These are phyloP conservation scores for Plectropomus leopardus DNA, from an alignment of 2,113 vertebrate genomes.

Conservation along the genomic window DNA sequence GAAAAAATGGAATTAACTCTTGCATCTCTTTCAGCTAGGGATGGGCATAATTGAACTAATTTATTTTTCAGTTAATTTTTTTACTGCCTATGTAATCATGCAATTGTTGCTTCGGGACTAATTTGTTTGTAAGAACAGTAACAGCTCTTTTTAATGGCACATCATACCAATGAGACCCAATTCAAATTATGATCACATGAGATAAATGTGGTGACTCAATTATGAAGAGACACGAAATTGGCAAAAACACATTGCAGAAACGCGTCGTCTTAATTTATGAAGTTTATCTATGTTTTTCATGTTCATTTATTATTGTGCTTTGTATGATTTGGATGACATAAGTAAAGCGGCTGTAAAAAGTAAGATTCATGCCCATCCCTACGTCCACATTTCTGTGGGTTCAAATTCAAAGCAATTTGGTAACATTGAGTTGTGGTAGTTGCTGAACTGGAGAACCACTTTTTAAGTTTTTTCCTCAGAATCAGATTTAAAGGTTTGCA, in stretches of 20 bases:
- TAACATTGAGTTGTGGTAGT: conserved; percentile 14
- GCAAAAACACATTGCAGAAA: background rate
- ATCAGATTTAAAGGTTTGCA: conserved; percentile 44
- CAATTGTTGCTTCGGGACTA: background rate
- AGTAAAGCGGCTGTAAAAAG: conserved; percentile 23
- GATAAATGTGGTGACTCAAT: background rate
- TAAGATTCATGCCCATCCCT: conserved; percentile 64
- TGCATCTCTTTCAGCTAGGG: conserved; percentile 70
- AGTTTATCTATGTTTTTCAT: background rate
- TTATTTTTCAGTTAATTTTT: background rate
- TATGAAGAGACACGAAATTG: background rate
- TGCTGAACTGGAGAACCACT: conserved; percentile 3
- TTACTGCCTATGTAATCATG: background rate
- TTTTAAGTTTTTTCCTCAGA: background rate
- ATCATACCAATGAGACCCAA: background rate
- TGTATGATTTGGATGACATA: conserved; percentile 14
- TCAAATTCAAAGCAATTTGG: conserved; percentile 25
- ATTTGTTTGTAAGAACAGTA: background rate
- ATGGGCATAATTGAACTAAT: conserved; percentile 61
- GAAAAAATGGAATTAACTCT: conserved; percentile 74
- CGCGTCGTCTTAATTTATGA: background rate
- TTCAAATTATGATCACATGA: conserved; percentile 9
- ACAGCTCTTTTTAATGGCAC: background rate
- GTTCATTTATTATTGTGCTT: background rate
- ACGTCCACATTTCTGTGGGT: conserved; percentile 29